A percentile compares a stretch with the other conserved stretches of the same genome.
These are phyloP conservation scores for Coregonus clupeaformis DNA, from an alignment of 2,113 vertebrate genomes.

Conservation along the genomic window DNA sequence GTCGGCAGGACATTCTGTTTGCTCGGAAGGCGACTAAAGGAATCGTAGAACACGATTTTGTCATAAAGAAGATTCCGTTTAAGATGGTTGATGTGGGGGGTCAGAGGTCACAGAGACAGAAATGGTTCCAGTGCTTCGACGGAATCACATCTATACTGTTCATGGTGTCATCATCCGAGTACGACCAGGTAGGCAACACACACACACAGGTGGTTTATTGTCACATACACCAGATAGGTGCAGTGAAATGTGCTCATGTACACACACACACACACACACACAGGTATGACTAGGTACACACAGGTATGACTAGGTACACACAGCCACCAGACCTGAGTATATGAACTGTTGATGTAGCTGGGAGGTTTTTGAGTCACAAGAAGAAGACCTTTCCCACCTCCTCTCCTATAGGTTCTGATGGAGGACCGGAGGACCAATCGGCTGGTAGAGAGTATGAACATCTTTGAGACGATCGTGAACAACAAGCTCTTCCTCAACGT, in stretches of 20 bases:
- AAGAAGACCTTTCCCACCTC: too few species aligned
- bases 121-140: conserved; percentile 98
- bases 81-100: conserved; percentile 98
- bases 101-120: conserved; percentile 94
- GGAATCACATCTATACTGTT: conserved; percentile 96
- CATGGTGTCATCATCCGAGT: conserved; percentile 96
- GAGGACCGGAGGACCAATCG: conserved; percentile 95
- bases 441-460: conserved; percentile 95
- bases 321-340: background rate
- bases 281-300: too few species aligned
- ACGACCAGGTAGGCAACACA: background rate
- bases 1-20: conserved; percentile 92
- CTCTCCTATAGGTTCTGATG: conserved; percentile 81
- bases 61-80: conserved; percentile 97
- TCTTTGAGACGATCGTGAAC: conserved; percentile 98
- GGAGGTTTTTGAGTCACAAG: background rate
- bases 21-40: conserved; percentile 96
- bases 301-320: background rate
- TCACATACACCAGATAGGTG: background rate
- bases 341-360: background rate
- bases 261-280: background rate
- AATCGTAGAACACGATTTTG: conserved; percentile 95
- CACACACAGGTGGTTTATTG: too few species aligned
- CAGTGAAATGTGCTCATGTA: too few species aligned
- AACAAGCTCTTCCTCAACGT: conserved; percentile 98